These are phyloP conservation scores for Rhynchotus rufescens DNA, from an alignment of 2,797 vertebrate species.

Conservation along the genomic window DNA sequence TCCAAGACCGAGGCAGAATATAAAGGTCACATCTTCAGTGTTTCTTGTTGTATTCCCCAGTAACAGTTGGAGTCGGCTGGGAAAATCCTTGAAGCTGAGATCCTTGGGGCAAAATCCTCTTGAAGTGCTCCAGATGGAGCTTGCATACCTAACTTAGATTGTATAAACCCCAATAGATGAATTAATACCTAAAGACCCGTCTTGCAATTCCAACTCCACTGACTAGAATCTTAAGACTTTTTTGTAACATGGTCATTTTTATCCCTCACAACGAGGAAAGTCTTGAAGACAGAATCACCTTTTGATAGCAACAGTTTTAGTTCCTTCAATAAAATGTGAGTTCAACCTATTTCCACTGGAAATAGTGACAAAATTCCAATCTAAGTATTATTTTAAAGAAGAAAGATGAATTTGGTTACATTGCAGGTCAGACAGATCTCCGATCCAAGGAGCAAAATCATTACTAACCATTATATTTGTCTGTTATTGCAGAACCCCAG, in stretches of 20 bases:
- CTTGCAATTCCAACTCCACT: neutral
- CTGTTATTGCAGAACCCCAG: slow-evolving; percentile 26
- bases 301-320: neutral
- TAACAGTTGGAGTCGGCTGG: neutral
- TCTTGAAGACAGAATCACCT: neutral
- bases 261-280: accelerated
- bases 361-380: neutral
- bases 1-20: neutral
- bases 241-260: neutral
- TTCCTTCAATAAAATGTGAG: neutral
- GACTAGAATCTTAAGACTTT: neutral
- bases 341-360: neutral
- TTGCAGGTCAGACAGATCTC: slow-evolving; percentile 49
- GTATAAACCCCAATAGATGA: neutral
- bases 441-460: slow-evolving; percentile 48
- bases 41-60: neutral
- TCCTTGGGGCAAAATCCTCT: neutral
- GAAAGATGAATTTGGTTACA: neutral
- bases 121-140: neutral
- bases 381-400: neutral
- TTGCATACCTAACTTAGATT: neutral
- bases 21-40: neutral
- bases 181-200: neutral
- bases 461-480: slow-evolving; percentile 53
- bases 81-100: neutral